These are phyloP conservation scores for Hesperia comma DNA, from an alignment of 2,888 invertebrate species.

Conservation along the genomic window DNA sequence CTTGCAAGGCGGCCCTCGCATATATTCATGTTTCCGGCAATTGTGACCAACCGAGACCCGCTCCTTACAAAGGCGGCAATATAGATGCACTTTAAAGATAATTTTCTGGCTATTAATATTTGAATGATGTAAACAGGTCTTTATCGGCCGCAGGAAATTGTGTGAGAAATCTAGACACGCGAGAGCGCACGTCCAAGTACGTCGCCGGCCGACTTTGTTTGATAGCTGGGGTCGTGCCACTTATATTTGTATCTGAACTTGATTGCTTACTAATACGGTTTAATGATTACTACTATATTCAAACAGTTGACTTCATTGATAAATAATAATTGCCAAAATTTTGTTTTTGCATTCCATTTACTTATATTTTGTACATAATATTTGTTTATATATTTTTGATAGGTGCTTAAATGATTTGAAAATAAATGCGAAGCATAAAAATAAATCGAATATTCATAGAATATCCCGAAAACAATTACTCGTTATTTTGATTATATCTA, in stretches of 20 bases:
- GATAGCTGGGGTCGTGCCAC: conserved; percentile 58
- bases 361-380: too few species aligned
- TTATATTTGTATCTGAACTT: conserved; percentile 46
- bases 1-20: conserved; percentile 27
- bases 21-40: conserved; percentile 41
- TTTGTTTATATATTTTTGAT: too few species aligned
- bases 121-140: conserved; percentile 54
- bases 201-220: conserved; percentile 56
- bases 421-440: too few species aligned
- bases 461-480: too few species aligned
- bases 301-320: too few species aligned
- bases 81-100: conserved; percentile 21
- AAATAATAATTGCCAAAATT: too few species aligned
- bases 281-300: neutral
- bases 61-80: conserved; percentile 22
- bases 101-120: conserved; percentile 49
- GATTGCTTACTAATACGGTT: conserved; percentile 17
- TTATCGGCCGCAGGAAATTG: conserved; percentile 62
- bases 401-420: too few species aligned
- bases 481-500: too few species aligned
- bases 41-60: conserved; percentile 36
- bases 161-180: conserved; percentile 57
- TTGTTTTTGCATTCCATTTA: too few species aligned
- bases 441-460: too few species aligned
- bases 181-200: conserved; percentile 41